These are phyloP conservation scores for Sebastes umbrosus DNA, from an alignment of 2,797 vertebrate genomes.

Conservation along the genomic window DNA sequence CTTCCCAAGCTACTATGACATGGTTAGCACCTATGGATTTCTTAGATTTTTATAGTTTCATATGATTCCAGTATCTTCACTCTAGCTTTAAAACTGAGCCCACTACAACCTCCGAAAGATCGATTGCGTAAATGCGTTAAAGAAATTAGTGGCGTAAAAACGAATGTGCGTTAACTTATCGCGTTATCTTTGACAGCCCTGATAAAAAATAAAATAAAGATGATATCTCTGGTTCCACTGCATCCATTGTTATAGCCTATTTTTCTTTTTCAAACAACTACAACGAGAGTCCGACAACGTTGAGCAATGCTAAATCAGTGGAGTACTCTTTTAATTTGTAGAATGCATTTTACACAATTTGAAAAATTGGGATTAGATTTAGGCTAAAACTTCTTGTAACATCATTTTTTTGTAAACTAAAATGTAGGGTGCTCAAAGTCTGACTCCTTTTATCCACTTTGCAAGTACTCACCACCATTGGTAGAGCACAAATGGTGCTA, in stretches of 20 bases:
- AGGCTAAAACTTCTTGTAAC: not conserved
- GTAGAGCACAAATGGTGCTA: not conserved
- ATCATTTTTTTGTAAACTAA: not conserved
- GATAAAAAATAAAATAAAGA: not conserved
- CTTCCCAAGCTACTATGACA: too few relatives aligned
- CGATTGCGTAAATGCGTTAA: too few relatives aligned
- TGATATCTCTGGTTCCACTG: not conserved
- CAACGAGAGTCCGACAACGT: not conserved
- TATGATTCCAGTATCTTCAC: too few relatives aligned
- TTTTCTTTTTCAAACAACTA: not conserved
- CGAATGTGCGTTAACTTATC: too few relatives aligned
- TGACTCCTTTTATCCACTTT: slow-evolving; percentile 9
- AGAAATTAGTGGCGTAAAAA: too few relatives aligned
- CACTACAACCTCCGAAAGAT: too few relatives aligned
- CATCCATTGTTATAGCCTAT: not conserved
- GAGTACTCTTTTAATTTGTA: not conserved
- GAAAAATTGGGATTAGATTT: not conserved
- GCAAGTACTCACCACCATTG: slow-evolving; percentile 1
- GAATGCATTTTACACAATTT: not conserved
- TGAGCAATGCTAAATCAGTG: not conserved
- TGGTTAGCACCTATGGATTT: too few relatives aligned
- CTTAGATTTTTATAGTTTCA: too few relatives aligned
- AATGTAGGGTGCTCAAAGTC: not conserved
- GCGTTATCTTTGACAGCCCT: not conserved
- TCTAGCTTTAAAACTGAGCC: too few relatives aligned